phyloP scores from a whole-genome alignment of 1,140 invertebrate species.

The Bemisia tabaci region DNA sequence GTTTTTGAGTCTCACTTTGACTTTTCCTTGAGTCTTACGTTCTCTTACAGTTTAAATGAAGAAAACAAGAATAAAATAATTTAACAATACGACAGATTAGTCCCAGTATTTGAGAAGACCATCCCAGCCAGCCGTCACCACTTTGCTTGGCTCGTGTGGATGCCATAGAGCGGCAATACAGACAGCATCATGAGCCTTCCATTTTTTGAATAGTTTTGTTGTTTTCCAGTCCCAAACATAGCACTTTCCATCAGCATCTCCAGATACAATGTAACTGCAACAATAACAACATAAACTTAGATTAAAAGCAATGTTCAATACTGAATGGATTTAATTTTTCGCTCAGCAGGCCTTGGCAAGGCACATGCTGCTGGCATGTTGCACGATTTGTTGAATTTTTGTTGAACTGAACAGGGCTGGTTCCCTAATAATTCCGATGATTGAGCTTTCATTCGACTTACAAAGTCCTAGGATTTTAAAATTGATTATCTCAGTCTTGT shows the following conservation, averaged over 20 bases:
- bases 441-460: too few relatives aligned
- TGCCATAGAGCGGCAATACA: constrained; percentile 94
- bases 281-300: constrained; percentile 18
- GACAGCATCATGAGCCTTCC: constrained; percentile 97
- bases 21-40: too few relatives aligned
- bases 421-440: too few relatives aligned
- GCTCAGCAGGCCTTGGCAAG: too few relatives aligned
- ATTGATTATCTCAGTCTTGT: too few relatives aligned
- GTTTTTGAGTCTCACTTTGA: too few relatives aligned
- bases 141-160: constrained; percentile 94
- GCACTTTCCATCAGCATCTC: constrained; percentile 98
- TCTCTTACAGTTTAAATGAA: too few relatives aligned
- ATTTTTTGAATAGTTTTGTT: constrained; percentile 93
- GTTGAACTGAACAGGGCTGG: too few relatives aligned
- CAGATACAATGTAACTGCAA: constrained; percentile 86
- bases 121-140: constrained; percentile 96
- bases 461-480: too few relatives aligned
- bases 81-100: constrained; percentile 34
- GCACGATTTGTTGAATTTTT: too few relatives aligned
- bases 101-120: constrained; percentile 98
- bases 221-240: constrained; percentile 99
- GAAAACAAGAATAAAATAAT: constrained; percentile 1
- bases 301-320: not conserved
- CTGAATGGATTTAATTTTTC: not conserved
- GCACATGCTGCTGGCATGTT: too few relatives aligned